Evolutionary conservation across 2,888 invertebrate species (phyloP).

Genomic region (Notocelia uddmanniana): DNA sequence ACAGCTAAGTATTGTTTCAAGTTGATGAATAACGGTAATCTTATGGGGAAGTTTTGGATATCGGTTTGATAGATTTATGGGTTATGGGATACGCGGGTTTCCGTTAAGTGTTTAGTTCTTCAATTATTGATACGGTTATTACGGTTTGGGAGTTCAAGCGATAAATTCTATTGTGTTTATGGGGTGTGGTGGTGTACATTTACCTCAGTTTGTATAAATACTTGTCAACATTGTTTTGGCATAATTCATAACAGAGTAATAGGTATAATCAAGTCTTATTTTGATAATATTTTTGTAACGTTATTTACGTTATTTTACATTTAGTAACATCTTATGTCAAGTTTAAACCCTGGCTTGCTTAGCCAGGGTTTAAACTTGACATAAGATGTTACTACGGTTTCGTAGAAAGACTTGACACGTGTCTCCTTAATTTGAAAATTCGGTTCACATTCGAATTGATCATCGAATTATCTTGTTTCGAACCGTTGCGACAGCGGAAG

Average conservation of each 20-base stretch:
- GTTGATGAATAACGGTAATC: constrained; percentile 54
- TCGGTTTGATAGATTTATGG: constrained; percentile 47
- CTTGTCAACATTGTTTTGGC: not conserved
- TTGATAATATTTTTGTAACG: not conserved
- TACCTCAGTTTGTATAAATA: not conserved
- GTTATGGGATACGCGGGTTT: constrained; percentile 46
- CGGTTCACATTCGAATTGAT: constrained; percentile 53
- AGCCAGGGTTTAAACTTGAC: too few species aligned
- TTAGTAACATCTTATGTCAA: too few species aligned
- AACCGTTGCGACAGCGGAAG: constrained; percentile 65
- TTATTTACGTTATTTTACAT: too few species aligned
- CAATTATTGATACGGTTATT: constrained; percentile 38
- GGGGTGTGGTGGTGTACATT: not conserved
- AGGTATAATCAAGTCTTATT: not conserved
- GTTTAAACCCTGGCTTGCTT: too few species aligned
- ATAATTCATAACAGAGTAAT: not conserved
- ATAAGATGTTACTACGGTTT: too few species aligned
- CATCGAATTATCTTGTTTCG: constrained; percentile 60
- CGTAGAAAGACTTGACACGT: constrained; percentile 48
- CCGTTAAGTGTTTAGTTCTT: constrained; percentile 40
- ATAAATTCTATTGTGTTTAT: constrained; percentile 22
- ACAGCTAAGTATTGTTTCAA: constrained; percentile 70
- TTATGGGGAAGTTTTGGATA: constrained; percentile 42
- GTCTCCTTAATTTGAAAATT: constrained; percentile 49
- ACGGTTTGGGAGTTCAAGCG: constrained; percentile 28